Evolutionary conservation across 2,113 vertebrate species (phyloP).

Genomic region (Suncus etruscus): DNA sequence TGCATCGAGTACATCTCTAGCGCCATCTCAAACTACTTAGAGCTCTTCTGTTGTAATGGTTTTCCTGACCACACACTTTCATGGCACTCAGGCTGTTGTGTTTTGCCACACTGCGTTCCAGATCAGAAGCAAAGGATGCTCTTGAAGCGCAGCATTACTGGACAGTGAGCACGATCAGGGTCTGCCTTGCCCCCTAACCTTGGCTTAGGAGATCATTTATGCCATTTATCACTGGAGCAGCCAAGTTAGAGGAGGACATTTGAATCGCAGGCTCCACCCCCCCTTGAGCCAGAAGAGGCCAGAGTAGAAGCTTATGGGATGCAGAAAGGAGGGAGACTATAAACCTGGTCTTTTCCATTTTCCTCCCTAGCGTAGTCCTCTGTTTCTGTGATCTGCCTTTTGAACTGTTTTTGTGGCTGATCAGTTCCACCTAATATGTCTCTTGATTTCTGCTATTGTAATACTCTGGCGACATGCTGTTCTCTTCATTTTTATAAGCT

Average conservation of each 20-base stretch:
- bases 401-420: slow-evolving; percentile 94
- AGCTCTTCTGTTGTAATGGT: neutral
- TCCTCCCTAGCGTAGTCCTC: slow-evolving; percentile 84
- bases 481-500: slow-evolving; percentile 91
- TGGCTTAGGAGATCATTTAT: slow-evolving; percentile 75
- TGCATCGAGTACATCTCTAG: neutral
- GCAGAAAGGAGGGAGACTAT: slow-evolving; percentile 83
- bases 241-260: slow-evolving; percentile 73
- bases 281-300: slow-evolving; percentile 68
- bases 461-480: slow-evolving; percentile 91
- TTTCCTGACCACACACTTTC: neutral
- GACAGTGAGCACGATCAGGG: neutral
- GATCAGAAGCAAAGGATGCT: neutral
- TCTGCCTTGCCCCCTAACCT: slow-evolving; percentile 66
- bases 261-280: slow-evolving; percentile 64
- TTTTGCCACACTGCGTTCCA: neutral
- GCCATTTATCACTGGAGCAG: slow-evolving; percentile 71
- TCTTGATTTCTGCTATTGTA: slow-evolving; percentile 93
- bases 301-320: slow-evolving; percentile 69
- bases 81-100: neutral
- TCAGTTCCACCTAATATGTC: slow-evolving; percentile 93
- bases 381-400: slow-evolving; percentile 92
- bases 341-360: slow-evolving; percentile 83
- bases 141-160: neutral
- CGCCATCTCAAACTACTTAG: neutral